These are phyloP conservation scores for Gambusia holbrooki DNA, from an alignment of 2,113 vertebrate genomes.

Conservation along the genomic window DNA sequence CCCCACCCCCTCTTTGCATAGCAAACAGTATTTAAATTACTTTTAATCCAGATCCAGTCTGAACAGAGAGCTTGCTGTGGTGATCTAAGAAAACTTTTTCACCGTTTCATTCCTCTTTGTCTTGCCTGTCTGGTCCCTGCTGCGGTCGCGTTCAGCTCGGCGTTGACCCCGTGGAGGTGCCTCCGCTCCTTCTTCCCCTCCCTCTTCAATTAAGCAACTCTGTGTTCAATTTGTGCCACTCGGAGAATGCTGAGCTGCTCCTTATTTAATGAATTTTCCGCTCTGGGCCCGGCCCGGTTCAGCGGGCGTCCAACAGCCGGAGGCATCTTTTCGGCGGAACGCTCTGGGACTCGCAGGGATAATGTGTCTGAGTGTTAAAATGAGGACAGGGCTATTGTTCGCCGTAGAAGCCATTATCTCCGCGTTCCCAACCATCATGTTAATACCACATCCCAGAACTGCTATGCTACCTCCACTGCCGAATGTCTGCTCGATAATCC, in stretches of 20 bases:
- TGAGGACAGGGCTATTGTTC: conserved; percentile 59
- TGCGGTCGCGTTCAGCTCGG: no score
- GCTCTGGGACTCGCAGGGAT: conserved; percentile 28
- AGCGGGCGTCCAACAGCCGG: conserved; percentile 11
- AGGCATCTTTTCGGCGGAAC: not conserved
- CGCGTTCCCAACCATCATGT: conserved; percentile 13
- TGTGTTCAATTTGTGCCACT: conserved; percentile 38
- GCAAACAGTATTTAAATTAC: not conserved
- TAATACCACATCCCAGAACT: conserved; percentile 42
- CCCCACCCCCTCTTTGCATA: no score
- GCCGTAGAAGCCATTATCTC: conserved; percentile 45
- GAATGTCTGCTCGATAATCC: conserved; percentile 38
- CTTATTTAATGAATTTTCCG: conserved; percentile 16
- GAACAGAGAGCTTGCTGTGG: no score
- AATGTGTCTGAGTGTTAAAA: conserved; percentile 44
- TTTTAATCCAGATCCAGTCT: not conserved
- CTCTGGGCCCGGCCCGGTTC: not conserved
- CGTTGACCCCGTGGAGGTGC: not conserved
- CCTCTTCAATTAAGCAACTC: conserved; percentile 32
- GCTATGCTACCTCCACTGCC: not conserved
- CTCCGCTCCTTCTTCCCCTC: conserved; percentile 11
- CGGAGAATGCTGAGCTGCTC: conserved; percentile 19
- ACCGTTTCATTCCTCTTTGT: not conserved
- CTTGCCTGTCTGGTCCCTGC: not conserved
- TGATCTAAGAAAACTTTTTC: no score